These are phyloP conservation scores for Malaclemys terrapin DNA, from an alignment of 2,113 vertebrate genomes.

Conservation along the genomic window DNA sequence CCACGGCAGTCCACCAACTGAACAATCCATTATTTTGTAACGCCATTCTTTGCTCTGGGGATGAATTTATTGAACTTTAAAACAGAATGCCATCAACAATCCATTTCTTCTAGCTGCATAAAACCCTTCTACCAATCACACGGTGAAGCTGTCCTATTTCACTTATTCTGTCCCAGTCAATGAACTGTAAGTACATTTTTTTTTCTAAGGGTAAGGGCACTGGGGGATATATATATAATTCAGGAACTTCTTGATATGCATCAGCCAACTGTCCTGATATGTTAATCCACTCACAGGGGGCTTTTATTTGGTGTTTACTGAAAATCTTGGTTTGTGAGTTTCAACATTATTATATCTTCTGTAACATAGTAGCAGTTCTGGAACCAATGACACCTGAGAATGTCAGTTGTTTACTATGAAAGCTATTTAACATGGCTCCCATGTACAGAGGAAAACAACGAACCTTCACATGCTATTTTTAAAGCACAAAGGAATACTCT, in stretches of 20 bases:
- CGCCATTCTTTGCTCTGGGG: conserved; percentile 35
- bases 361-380: background rate
- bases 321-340: conserved; percentile 57
- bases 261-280: conserved; percentile 56
- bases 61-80: conserved; percentile 67
- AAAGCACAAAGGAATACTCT: conserved; percentile 13
- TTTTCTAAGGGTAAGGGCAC: conserved; percentile 55
- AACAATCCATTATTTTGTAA: conserved; percentile 59
- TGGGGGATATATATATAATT: conserved; percentile 71
- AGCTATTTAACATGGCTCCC: background rate
- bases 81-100: conserved; percentile 63
- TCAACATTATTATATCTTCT: conserved; percentile 21
- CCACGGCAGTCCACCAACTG: background rate
- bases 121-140: conserved; percentile 57
- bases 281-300: conserved; percentile 53
- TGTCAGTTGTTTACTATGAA: background rate
- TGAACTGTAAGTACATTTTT: conserved; percentile 64
- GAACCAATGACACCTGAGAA: conserved; percentile 36
- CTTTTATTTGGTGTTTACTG: conserved; percentile 56
- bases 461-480: background rate
- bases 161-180: conserved; percentile 62
- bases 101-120: conserved; percentile 57
- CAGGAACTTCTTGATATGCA: conserved; percentile 67
- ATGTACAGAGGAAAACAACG: background rate
- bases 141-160: conserved; percentile 21